These are phyloP conservation scores for Homarus gammarus DNA, from an alignment of 2,888 invertebrate species.

Conservation along the genomic window DNA sequence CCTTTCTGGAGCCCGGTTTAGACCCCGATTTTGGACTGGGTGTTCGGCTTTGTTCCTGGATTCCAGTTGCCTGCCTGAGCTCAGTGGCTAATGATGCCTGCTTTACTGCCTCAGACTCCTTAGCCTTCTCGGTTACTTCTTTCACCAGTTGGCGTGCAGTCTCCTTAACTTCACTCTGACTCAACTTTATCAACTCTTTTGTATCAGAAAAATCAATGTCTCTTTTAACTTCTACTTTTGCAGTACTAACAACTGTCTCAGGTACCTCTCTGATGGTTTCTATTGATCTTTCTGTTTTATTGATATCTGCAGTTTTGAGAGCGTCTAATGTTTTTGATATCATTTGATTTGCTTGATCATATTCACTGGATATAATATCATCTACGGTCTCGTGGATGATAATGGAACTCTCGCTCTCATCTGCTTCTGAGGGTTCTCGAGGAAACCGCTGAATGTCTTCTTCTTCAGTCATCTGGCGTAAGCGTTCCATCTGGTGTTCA, in stretches of 20 bases:
- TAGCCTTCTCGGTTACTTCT: constrained; percentile 64
- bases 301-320: constrained; percentile 56
- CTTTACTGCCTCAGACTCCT: constrained; percentile 58
- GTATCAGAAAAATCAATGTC: constrained; percentile 22
- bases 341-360: constrained; percentile 76
- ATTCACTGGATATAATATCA: constrained; percentile 67
- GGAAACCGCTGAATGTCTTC: constrained; percentile 69
- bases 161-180: constrained; percentile 51
- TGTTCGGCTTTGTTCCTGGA: constrained; percentile 25
- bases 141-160: constrained; percentile 56
- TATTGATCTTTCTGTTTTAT: constrained; percentile 44
- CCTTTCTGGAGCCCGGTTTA: constrained; percentile 61
- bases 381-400: constrained; percentile 74
- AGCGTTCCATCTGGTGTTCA: constrained; percentile 75
- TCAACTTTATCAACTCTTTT: constrained; percentile 23
- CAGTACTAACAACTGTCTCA: constrained; percentile 35
- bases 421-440: constrained; percentile 74
- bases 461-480: constrained; percentile 76
- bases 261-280: constrained; percentile 66
- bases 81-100: constrained; percentile 44
- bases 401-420: constrained; percentile 75
- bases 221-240: constrained; percentile 16
- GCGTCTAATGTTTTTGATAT: constrained; percentile 72
- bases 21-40: constrained; percentile 65
- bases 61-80: constrained; percentile 14